Base-by-base conservation (phyloP, 2,797 vertebrate species). In the Acanthopagrus latus region DNA sequence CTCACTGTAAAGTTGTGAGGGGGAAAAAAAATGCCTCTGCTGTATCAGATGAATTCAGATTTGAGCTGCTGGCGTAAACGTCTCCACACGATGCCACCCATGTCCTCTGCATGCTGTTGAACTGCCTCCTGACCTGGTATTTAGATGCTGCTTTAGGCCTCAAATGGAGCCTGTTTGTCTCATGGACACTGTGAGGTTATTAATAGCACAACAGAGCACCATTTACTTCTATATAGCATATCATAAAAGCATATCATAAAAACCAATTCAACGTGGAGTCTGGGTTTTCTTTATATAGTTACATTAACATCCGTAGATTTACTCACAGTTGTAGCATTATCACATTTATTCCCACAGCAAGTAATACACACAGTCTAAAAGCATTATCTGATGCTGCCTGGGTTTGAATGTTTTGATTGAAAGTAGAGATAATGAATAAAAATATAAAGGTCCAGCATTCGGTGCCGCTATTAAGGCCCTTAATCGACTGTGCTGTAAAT, bases 101-200 rank as follows among this genome's bases (percentile, higher is more conserved):
- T 74, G 58, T 81, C 82, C 75, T 86, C 74, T 83, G 88, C 90
- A 90, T 90, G 91, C 52, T 63, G 47, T 68, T 64, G 20, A 72
- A 55, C 51, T 44, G 43, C 71, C 41, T 86, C 76, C 74, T 82
- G 64, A 88, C 75, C 74, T 86, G 59, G n/a, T 70, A 51, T 84
- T 64, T 56, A 71, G 60, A 71, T 76, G 71, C 62, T 74, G 74
- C 78, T 80, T 76, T 76, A 78, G 82, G 91, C 92, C 92, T 93
- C 89, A 89, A 88, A 92, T 90, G 91, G 91, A 93, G 91, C 83
- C 80, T 82, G 75, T 70, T 78, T 65, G 60, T 72, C 83, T 73
- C 72, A 79, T 76, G 75, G 57, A 82, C 51, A 65, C 41, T 64
- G 44, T 64, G 54, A 60, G 3, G 18, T 69, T 72, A 72, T 59